Conservation (phyloP, 2,888 invertebrate genomes). For the Scaptomyza tumidula region DNA sequence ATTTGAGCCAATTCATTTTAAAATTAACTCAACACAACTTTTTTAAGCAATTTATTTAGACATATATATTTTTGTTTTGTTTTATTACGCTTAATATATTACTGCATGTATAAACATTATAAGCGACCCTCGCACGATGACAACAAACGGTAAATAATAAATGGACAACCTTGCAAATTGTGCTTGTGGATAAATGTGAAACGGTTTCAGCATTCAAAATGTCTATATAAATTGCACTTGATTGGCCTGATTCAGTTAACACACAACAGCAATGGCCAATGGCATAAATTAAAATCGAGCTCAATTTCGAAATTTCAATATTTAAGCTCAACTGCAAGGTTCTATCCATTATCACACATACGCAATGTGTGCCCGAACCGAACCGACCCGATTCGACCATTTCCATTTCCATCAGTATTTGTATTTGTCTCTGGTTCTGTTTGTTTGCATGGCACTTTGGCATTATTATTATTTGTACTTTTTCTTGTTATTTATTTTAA, state of each 20-base stretch:
- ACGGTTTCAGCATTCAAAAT: constrained; percentile 70
- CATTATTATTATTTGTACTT: constrained; percentile 57
- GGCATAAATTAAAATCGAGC: constrained; percentile 74
- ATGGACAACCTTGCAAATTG: constrained; percentile 66
- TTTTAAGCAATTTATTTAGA: no score
- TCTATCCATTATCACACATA: constrained; percentile 60
- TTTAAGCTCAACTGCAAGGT: constrained; percentile 13
- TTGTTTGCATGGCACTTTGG: constrained; percentile 34
- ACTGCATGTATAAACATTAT: neutral
- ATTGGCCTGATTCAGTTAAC: constrained; percentile 73
- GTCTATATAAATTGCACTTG: constrained; percentile 79
- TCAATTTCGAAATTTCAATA: constrained; percentile 16
- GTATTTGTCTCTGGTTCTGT: neutral
- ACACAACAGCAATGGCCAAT: constrained; percentile 61
- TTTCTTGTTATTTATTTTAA: constrained; percentile 63
- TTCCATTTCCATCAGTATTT: neutral
- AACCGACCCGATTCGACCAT: neutral
- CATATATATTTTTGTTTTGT: no score
- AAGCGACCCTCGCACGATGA: constrained; percentile 42
- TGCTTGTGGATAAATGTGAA: constrained; percentile 36
- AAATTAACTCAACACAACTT: no score
- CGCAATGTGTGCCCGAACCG: constrained; percentile 35
- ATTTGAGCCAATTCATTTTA: no score
- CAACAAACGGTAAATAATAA: constrained; percentile 64
- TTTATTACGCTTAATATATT: no score